Conservation (phyloP, 2,113 vertebrate genomes). For the Polypterus bichir region DNA sequence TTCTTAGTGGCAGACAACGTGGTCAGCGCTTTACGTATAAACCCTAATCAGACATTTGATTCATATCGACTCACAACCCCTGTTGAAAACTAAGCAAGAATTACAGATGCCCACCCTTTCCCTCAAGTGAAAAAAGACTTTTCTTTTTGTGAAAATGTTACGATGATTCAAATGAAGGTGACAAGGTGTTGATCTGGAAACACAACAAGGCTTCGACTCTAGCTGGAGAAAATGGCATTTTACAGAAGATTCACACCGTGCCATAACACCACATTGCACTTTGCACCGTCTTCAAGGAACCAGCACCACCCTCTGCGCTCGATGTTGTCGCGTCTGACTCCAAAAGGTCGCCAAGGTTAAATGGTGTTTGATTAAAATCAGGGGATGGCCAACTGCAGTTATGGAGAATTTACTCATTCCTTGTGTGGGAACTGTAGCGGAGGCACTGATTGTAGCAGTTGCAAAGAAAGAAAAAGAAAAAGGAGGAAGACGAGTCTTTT, state of each 20-base stretch:
- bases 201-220: background rate
- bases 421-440: slow-evolving; percentile 43
- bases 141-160: slow-evolving; percentile 38
- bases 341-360: slow-evolving; percentile 56
- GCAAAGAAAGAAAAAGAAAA: background rate
- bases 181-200: slow-evolving; percentile 13
- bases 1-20: too few species aligned
- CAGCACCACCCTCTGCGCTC: slow-evolving; percentile 39
- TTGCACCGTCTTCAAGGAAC: slow-evolving; percentile 33
- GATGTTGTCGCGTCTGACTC: slow-evolving; percentile 31
- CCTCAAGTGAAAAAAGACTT: slow-evolving; percentile 21
- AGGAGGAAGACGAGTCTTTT: slow-evolving; percentile 33
- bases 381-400: slow-evolving; percentile 51
- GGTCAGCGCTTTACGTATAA: too few species aligned
- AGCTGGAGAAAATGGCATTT: too few species aligned
- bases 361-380: slow-evolving; percentile 68
- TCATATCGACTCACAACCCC: too few species aligned
- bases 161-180: slow-evolving; percentile 8
- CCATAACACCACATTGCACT: slow-evolving; percentile 22
- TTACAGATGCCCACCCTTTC: too few species aligned
- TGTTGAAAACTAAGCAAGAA: too few species aligned
- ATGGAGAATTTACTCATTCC: slow-evolving; percentile 32
- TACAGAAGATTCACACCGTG: too few species aligned
- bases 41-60: too few species aligned
- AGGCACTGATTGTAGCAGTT: slow-evolving; percentile 16